Evolutionary conservation across 2,888 invertebrate genomes (phyloP).

Genomic region (Drosophila vallismaia): DNA sequence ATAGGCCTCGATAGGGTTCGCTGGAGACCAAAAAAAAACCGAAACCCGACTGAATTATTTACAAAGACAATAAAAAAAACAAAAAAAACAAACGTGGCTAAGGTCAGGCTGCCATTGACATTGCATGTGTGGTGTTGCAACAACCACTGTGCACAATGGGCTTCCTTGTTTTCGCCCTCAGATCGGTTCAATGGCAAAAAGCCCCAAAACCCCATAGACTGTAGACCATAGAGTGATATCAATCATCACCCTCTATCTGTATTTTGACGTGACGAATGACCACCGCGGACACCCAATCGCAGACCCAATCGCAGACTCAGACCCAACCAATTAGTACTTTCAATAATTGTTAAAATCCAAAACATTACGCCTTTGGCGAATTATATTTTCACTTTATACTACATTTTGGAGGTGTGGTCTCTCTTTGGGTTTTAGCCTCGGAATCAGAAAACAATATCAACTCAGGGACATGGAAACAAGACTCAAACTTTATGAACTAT

Average conservation of each 20-base stretch:
- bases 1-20: conserved; percentile 59
- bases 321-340: conserved; percentile 58
- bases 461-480: not conserved
- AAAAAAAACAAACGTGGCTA: conserved; percentile 42
- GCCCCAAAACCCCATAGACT: not conserved
- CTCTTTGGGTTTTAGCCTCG: not conserved
- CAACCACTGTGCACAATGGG: conserved; percentile 29
- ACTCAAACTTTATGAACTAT: not conserved
- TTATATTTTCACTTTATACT: not conserved
- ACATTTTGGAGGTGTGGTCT: not conserved
- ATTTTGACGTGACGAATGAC: conserved; percentile 34
- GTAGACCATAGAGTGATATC: conserved; percentile 9
- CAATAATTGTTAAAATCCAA: conserved; percentile 44
- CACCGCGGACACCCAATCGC: not conserved
- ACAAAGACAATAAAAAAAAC: conserved; percentile 28
- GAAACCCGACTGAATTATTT: not conserved
- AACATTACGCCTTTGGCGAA: conserved; percentile 30
- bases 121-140: conserved; percentile 27
- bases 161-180: conserved; percentile 31
- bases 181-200: conserved; percentile 27
- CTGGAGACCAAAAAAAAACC: conserved; percentile 35
- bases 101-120: conserved; percentile 39
- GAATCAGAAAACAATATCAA: not conserved
- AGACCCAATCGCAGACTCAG: not conserved
- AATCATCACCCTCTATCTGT: conserved; percentile 21